phyloP scores from a whole-genome alignment of 2,888 invertebrate species.

The Troides aeacus region DNA sequence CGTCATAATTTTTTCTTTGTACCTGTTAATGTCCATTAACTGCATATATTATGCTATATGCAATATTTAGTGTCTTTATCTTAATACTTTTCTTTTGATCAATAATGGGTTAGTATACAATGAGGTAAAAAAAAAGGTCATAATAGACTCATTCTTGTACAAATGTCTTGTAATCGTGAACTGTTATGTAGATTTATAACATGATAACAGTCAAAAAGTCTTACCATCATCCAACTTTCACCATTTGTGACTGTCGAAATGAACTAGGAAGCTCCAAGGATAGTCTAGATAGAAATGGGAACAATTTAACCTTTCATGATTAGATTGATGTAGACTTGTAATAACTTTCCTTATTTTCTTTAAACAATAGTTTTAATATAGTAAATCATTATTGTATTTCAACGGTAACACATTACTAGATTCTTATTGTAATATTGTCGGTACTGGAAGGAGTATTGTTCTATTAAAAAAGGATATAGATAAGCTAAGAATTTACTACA shows the following conservation, averaged over 20 bases:
- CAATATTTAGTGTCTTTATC: neutral
- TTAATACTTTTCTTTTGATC: too few species aligned
- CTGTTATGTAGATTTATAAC: neutral
- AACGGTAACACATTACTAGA: too few species aligned
- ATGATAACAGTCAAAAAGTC: neutral
- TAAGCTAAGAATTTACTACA: neutral
- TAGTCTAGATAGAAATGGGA: too few species aligned
- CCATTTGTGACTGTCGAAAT: neutral
- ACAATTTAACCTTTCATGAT: too few species aligned
- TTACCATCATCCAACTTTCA: neutral
- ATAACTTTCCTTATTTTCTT: too few species aligned
- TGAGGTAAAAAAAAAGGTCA: neutral
- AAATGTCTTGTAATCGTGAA: neutral
- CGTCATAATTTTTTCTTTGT: slow-evolving; percentile 48
- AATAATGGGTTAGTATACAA: too few species aligned
- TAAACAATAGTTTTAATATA: too few species aligned
- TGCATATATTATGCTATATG: neutral
- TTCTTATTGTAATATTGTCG: neutral
- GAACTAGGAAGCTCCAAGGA: neutral
- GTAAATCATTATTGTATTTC: too few species aligned
- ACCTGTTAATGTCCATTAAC: slow-evolving; percentile 1
- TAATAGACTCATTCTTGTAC: neutral
- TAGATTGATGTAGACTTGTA: too few species aligned
- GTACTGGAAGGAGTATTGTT: neutral
- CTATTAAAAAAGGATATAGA: neutral